Evolutionary conservation across 2,113 vertebrate genomes (phyloP).

Genomic region (Cisticola juncidis): DNA sequence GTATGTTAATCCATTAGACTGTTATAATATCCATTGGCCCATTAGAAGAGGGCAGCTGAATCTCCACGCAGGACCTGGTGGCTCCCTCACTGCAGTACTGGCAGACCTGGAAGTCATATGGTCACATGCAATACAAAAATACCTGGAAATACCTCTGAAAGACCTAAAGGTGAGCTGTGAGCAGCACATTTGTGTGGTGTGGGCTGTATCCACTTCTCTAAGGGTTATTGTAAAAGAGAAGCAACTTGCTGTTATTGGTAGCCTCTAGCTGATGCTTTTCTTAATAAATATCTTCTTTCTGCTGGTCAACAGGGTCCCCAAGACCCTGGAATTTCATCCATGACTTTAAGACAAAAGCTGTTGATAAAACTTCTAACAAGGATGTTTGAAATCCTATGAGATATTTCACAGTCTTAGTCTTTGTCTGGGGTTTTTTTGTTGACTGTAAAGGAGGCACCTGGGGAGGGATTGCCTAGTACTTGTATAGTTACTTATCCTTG

Average conservation of each 20-base stretch:
- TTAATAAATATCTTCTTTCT: background rate
- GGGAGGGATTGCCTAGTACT: background rate
- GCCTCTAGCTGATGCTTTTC: background rate
- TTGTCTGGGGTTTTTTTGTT: background rate
- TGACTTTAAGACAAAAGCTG: background rate
- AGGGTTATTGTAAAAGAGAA: background rate
- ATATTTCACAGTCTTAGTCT: background rate
- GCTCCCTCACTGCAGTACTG: constrained; percentile 89
- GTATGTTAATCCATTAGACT: constrained; percentile 88
- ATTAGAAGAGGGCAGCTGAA: constrained; percentile 91
- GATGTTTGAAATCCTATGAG: background rate
- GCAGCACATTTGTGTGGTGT: background rate
- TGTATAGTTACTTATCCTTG: background rate
- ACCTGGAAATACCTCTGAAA: constrained; percentile 92
- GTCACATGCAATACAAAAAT: constrained; percentile 91
- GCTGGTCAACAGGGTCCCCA: background rate
- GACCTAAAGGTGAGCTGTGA: constrained; percentile 89
- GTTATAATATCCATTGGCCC: constrained; percentile 93
- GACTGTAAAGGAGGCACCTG: background rate
- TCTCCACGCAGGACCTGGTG: constrained; percentile 85
- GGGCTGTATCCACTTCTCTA: background rate
- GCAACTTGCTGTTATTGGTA: background rate
- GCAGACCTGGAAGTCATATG: constrained; percentile 94
- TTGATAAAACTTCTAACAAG: background rate
- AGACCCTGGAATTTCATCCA: background rate